These are phyloP conservation scores for Lamellibrachia luymesi DNA, from an alignment of 1,140 invertebrate species.

Conservation along the genomic window DNA sequence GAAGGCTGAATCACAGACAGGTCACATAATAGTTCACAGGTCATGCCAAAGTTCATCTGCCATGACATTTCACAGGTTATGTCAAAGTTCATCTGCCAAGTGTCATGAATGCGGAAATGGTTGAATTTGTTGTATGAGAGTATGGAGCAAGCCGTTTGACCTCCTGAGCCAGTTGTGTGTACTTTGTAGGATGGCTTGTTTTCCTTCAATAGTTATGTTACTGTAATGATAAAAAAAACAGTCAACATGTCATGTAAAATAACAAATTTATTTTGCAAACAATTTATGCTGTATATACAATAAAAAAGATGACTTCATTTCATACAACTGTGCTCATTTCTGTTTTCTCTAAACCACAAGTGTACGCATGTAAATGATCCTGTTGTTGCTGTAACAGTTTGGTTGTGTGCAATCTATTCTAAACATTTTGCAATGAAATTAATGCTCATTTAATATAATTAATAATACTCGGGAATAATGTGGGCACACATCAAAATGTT, in stretches of 20 bases:
- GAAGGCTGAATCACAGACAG: background rate
- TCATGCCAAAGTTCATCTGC: background rate
- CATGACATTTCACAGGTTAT: background rate
- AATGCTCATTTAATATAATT: background rate
- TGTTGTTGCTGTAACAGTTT: background rate
- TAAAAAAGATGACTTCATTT: background rate
- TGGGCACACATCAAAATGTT: background rate
- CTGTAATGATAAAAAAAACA: background rate
- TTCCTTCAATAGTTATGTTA: background rate
- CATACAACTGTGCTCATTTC: background rate
- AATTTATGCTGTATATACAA: background rate
- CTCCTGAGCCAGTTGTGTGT: too few species aligned
- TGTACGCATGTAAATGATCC: background rate
- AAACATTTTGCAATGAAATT: background rate
- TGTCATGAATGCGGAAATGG: background rate
- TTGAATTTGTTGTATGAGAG: background rate
- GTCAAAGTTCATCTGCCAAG: background rate
- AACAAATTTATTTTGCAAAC: background rate
- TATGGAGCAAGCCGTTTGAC: background rate
- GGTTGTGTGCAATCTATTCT: background rate
- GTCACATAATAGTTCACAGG: background rate
- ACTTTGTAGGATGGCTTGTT: too few species aligned
- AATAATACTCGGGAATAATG: background rate
- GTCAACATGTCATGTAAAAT: background rate
- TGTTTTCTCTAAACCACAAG: background rate